Conservation (phyloP, 2,888 invertebrate species). For the Sminthurinus aureus region DNA sequence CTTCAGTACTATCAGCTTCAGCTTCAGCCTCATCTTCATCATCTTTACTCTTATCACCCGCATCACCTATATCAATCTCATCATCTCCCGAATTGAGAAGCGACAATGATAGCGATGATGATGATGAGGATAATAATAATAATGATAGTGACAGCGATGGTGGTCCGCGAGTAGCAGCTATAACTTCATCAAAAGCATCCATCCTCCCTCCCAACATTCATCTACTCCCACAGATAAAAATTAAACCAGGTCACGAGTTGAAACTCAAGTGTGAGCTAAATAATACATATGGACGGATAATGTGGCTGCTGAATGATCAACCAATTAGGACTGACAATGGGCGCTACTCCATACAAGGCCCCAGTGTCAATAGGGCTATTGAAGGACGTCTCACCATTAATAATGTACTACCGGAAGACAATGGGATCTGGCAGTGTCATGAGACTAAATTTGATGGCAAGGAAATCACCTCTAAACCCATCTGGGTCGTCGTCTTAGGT, state of each 20-base stretch:
- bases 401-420: conserved; percentile 58
- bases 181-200: conserved; percentile 22
- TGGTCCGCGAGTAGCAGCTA: conserved; percentile 33
- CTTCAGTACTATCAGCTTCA: not conserved
- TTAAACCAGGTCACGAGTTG: conserved; percentile 59
- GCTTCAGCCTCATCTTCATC: not conserved
- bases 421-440: conserved; percentile 58
- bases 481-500: conserved; percentile 66
- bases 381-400: conserved; percentile 59
- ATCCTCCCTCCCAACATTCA: not conserved
- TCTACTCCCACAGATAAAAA: conserved; percentile 47
- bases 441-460: conserved; percentile 61
- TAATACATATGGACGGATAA: conserved; percentile 59
- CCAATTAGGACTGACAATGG: conserved; percentile 59
- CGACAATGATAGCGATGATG: too few species aligned
- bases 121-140: not conserved
- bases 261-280: conserved; percentile 60
- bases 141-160: conserved; percentile 32
- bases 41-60: not conserved
- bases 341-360: conserved; percentile 59
- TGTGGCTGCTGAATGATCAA: conserved; percentile 58
- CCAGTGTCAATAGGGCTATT: conserved; percentile 54
- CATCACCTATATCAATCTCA: not conserved
- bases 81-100: conserved; percentile 12
- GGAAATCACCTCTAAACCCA: conserved; percentile 67